A percentile compares a stretch with the other conserved stretches of the same genome.
Evolutionary conservation across 1,140 invertebrate genomes (phyloP).

Genomic region (Maconellicoccus hirsutus): DNA sequence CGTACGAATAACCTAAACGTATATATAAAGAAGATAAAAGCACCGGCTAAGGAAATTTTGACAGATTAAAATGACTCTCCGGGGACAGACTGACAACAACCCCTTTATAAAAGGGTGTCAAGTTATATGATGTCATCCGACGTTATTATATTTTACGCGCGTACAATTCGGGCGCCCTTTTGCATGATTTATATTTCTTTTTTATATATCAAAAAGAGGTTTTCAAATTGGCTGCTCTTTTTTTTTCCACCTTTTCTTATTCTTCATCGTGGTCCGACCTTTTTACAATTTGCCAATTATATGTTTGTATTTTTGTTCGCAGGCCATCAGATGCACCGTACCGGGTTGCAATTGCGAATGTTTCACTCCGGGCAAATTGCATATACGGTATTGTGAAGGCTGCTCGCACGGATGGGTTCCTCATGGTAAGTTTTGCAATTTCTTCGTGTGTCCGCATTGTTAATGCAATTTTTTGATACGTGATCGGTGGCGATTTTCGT

Average conservation of each 20-base stretch:
- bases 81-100: constrained; percentile 17
- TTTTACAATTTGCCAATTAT: no score
- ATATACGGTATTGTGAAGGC: constrained; percentile 55
- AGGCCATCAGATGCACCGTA: constrained; percentile 61
- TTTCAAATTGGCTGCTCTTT: background rate
- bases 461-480: no score
- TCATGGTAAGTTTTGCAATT: constrained; percentile 49
- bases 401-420: constrained; percentile 68
- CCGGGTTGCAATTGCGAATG: constrained; percentile 58
- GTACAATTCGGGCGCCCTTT: constrained; percentile 14
- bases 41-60: constrained; percentile 16
- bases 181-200: constrained; percentile 21
- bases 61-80: constrained; percentile 22
- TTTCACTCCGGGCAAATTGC: constrained; percentile 57
- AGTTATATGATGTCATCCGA: constrained; percentile 17
- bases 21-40: constrained; percentile 6
- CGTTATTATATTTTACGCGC: constrained; percentile 18
- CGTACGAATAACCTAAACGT: background rate
- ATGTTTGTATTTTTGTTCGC: constrained; percentile 33
- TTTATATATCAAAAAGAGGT: constrained; percentile 11
- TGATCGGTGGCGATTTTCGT: no score
- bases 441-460: no score
- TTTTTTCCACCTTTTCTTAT: no score
- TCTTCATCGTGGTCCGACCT: no score
- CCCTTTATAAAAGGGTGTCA: constrained; percentile 20